These are phyloP conservation scores for Spodoptera picta DNA, from an alignment of 2,888 invertebrate species.

Conservation along the genomic window DNA sequence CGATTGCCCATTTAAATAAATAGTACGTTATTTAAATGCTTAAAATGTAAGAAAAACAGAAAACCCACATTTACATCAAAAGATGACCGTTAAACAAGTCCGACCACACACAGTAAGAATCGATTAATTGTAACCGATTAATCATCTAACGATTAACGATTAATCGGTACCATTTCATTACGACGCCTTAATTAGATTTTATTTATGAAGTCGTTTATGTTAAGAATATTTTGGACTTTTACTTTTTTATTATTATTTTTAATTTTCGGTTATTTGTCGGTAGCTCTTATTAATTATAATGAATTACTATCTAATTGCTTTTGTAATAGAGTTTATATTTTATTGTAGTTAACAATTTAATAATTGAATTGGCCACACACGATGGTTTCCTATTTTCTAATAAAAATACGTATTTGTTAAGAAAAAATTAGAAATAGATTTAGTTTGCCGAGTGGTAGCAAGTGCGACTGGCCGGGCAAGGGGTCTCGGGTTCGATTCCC, in stretches of 20 bases:
- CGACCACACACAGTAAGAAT: slow-evolving; percentile 57
- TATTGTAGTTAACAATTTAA: too few relatives aligned
- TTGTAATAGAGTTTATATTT: too few relatives aligned
- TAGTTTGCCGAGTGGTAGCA: too few relatives aligned
- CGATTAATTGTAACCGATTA: slow-evolving; percentile 49
- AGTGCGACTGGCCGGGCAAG: too few relatives aligned
- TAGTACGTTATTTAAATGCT: too few relatives aligned
- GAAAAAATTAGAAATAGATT: too few relatives aligned
- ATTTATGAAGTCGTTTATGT: slow-evolving; percentile 17
- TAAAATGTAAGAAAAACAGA: too few relatives aligned
- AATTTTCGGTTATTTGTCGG: slow-evolving; percentile 1
- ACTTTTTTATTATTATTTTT: slow-evolving; percentile 1
- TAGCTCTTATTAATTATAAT: slow-evolving; percentile 1
- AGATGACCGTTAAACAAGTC: slow-evolving; percentile 2
- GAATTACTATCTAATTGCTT: too few relatives aligned
- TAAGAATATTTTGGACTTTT: slow-evolving; percentile 6
- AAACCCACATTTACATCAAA: too few relatives aligned
- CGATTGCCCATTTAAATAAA: too few relatives aligned
- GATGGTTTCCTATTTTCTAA: neutral
- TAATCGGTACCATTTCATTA: slow-evolving; percentile 32
- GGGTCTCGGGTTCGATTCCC: too few relatives aligned
- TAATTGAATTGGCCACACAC: slow-evolving; percentile 22
- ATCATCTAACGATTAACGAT: slow-evolving; percentile 38
- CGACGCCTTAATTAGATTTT: slow-evolving; percentile 40
- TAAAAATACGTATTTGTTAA: too few relatives aligned